Percentiles rank a stretch among this genome's conserved stretches.
Conservation (phyloP, 1,140 invertebrate genomes). For the Solen grandis region DNA sequence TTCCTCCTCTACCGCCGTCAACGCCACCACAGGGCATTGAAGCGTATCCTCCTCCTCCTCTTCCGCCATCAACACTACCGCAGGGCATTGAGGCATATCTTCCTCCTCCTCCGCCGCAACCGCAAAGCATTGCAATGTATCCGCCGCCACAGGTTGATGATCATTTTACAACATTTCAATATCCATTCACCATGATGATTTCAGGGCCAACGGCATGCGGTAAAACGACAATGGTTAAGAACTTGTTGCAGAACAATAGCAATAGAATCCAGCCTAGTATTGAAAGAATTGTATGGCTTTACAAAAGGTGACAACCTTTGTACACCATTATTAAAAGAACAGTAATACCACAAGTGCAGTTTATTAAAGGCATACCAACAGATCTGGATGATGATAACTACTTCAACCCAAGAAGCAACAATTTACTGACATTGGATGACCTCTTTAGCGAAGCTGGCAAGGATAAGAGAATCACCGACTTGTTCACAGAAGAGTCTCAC, state of each 20-base stretch:
- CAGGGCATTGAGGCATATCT: not conserved
- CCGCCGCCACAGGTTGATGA: too few species aligned
- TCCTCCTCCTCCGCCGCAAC: not conserved
- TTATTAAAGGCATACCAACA: not conserved
- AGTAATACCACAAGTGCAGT: not conserved
- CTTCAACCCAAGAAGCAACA: constrained; percentile 12
- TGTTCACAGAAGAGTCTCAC: constrained; percentile 2
- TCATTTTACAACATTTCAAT: not conserved
- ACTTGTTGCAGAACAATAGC: not conserved
- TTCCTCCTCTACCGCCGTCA: not conserved
- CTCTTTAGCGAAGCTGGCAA: not conserved
- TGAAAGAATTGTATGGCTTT: not conserved
- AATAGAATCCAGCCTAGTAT: not conserved
- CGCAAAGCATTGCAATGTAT: not conserved
- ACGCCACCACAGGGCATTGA: not conserved
- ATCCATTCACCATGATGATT: not conserved
- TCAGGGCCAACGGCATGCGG: not conserved
- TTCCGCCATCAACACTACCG: not conserved
- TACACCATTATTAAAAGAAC: not conserved
- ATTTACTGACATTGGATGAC: constrained; percentile 27
- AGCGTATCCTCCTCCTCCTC: not conserved
- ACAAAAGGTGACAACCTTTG: not conserved
- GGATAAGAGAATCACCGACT: constrained; percentile 1
- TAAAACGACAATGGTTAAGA: not conserved
- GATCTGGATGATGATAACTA: not conserved